These are phyloP conservation scores for Musca vetustissima DNA, from an alignment of 1,140 invertebrate genomes.

Conservation along the genomic window DNA sequence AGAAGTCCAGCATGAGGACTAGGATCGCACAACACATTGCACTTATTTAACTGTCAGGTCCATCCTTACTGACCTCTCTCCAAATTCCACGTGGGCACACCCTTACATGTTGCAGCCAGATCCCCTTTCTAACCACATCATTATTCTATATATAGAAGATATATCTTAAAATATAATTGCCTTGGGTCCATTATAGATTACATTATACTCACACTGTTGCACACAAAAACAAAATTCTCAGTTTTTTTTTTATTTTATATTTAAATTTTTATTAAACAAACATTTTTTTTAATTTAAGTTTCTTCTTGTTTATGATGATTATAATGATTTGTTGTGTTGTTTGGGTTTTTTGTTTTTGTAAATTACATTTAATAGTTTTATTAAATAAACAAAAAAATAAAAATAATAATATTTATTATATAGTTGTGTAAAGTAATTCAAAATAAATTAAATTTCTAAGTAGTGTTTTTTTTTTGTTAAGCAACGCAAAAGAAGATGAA, in stretches of 20 bases:
- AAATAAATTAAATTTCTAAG: slow-evolving; percentile 9
- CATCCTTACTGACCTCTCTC: no score
- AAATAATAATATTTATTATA: slow-evolving; percentile 5
- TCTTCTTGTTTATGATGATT: not conserved
- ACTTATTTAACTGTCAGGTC: no score
- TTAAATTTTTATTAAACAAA: slow-evolving; percentile 12
- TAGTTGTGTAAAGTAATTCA: not conserved
- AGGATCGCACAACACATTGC: no score
- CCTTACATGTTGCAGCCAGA: no score
- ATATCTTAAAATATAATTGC: no score
- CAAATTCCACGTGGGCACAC: no score
- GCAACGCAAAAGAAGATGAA: no score
- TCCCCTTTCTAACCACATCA: no score
- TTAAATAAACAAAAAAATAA: slow-evolving; percentile 12
- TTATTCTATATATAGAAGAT: no score
- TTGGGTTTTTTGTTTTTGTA: not conserved
- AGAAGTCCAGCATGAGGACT: no score
- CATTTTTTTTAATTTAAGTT: slow-evolving; percentile 14
- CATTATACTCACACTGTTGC: no score
- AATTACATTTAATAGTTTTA: slow-evolving; percentile 6
- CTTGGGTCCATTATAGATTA: no score
- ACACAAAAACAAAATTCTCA: not conserved
- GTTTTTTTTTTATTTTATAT: slow-evolving; percentile 3
- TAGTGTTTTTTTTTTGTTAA: not conserved
- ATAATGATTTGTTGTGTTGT: slow-evolving; percentile 6